phyloP scores from a whole-genome alignment of 37 sponge, comb jelly and placozoan genomes.

The Theonella swinhoei region DNA sequence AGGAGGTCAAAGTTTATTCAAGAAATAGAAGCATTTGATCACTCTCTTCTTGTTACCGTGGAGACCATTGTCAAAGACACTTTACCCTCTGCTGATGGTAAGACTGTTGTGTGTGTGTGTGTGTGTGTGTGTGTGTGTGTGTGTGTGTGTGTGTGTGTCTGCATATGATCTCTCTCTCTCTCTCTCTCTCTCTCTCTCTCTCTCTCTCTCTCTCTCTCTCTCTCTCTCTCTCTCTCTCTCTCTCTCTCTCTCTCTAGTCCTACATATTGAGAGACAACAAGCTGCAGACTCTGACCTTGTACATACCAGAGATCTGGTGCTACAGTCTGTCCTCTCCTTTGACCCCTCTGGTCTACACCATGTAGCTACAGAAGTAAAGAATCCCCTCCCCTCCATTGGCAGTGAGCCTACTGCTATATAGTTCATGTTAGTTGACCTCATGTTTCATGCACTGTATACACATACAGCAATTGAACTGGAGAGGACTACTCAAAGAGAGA shows the following conservation, averaged over 20 bases:
- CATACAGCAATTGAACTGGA: not conserved
- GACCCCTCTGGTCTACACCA: not conserved
- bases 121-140: not conserved
- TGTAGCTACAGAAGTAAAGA: not conserved
- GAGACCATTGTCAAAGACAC: not conserved
- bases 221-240: not conserved
- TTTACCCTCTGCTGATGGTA: not conserved
- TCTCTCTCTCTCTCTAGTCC: not conserved
- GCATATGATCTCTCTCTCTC: constrained; percentile 7
- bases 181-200: not conserved
- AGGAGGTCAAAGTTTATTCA: not conserved
- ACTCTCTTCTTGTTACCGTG: not conserved
- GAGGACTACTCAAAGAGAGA: not conserved
- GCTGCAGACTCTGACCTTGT: not conserved
- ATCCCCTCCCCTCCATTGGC: not conserved
- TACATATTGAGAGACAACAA: not conserved
- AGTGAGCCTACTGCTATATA: too few species aligned
- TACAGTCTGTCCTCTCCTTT: not conserved
- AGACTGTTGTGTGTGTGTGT: not conserved
- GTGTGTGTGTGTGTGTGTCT: not conserved
- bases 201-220: not conserved
- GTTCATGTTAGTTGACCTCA: too few species aligned
- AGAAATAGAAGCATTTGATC: not conserved
- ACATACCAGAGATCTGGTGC: not conserved
- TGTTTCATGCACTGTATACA: too few species aligned